Percentiles rank a stretch among this genome's conserved stretches.
Conservation (phyloP, 1,140 invertebrate species). For the Cydia amplana region DNA sequence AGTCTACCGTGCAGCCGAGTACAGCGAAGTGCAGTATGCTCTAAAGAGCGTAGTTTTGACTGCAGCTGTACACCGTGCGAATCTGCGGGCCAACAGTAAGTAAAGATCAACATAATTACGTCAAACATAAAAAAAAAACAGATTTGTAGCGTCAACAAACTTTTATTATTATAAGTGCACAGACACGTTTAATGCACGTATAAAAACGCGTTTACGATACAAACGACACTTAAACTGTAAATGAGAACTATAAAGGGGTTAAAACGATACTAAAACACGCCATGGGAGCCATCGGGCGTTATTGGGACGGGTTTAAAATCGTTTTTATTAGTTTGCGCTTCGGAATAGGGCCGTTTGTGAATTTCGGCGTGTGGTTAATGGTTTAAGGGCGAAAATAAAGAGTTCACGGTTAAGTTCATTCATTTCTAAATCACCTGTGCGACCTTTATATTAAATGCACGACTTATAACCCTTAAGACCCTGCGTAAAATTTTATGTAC, state of each 20-base stretch:
- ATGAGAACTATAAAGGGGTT: slow-evolving; percentile 21
- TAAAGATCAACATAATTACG: not conserved
- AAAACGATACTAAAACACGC: not conserved
- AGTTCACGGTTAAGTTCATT: not conserved
- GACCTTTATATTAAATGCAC: not conserved
- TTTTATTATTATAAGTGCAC: slow-evolving; percentile 11
- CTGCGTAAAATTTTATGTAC: no score
- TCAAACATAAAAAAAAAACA: not conserved
- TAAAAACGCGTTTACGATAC: slow-evolving; percentile 16
- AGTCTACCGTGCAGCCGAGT: no score
- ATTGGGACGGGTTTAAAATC: slow-evolving; percentile 14
- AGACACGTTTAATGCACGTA: not conserved
- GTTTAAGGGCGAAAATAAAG: not conserved
- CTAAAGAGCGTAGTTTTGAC: no score
- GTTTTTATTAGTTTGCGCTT: slow-evolving; percentile 17
- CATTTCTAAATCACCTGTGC: not conserved
- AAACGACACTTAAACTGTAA: slow-evolving; percentile 13
- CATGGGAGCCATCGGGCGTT: not conserved
- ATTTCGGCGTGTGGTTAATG: not conserved
- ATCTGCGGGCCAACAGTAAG: no score
- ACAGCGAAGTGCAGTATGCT: no score
- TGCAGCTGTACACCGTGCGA: no score
- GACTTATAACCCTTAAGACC: no score
- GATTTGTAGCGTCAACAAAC: slow-evolving; percentile 13
- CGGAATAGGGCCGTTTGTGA: slow-evolving; percentile 14